These are phyloP conservation scores for Sebastes diaconus DNA, from an alignment of 2,797 vertebrate genomes.

Conservation along the genomic window DNA sequence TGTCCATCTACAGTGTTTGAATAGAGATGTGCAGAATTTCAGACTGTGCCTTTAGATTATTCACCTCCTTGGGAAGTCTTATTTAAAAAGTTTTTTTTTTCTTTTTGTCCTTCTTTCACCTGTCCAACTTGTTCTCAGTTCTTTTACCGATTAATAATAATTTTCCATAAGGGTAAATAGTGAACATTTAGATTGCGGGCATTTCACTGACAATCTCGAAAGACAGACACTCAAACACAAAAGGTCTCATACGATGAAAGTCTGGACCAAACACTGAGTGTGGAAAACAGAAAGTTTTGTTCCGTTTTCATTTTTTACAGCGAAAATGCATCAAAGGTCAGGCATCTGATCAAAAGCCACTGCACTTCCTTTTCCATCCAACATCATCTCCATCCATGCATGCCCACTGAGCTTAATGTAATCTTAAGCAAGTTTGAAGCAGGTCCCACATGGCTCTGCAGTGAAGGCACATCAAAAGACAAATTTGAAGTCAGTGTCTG, in stretches of 20 bases:
- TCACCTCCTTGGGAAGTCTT: neutral
- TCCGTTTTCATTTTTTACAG: neutral
- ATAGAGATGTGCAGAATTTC: neutral
- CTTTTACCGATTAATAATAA: neutral
- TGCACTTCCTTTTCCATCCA: neutral
- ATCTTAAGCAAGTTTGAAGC: neutral
- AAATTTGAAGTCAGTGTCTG: neutral
- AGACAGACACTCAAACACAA: neutral
- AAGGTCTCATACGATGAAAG: neutral
- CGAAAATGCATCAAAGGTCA: neutral
- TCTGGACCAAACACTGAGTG: neutral
- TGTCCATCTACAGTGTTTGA: neutral
- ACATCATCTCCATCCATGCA: neutral
- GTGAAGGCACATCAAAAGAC: neutral
- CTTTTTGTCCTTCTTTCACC: neutral
- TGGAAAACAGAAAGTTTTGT: neutral
- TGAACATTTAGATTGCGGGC: neutral
- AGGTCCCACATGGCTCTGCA: neutral
- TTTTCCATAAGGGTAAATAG: neutral
- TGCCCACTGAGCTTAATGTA: slow-evolving; percentile 1
- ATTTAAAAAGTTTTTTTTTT: neutral
- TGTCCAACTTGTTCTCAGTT: neutral
- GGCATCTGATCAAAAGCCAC: neutral
- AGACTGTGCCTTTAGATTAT: neutral
- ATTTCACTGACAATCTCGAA: neutral